Base-by-base conservation (phyloP, 2,888 invertebrate genomes). In the Bellardia bayeri region DNA sequence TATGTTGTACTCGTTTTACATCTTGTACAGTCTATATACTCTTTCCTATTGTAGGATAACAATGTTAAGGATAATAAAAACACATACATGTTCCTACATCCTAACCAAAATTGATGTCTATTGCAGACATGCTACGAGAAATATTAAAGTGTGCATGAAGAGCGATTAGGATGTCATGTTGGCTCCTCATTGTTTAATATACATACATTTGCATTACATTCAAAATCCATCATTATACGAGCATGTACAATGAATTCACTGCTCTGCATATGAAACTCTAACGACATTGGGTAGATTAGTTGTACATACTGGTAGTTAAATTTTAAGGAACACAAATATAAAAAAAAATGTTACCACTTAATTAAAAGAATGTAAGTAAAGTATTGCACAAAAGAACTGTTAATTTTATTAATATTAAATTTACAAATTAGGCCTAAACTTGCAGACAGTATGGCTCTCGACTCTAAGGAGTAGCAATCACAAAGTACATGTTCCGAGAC, bases 191-290 rank as follows among this genome's bases (percentile, higher is more conserved):
- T 37, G 49, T 37, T 6, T 37, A 16, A 63, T 63, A 75, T 37
- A 63, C 75, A 75, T 37, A 40, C 14, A 51, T 78, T 56, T 64
- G 23, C 64, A 64, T 64, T 54, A 51, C 4, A 51, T 14, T 40
- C 16, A 8, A 76, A 76, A 37, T 51, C 16, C 37, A 37, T 63
- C 37, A 64, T 13, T 40, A 56, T 45, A 23, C 23, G 23, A 23
- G 23, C 1, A 11, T 45, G 11, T 45, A 30, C 16, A 56, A 33
- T 16, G n/a, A 42, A 13, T 16, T 51, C 23, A 75, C 51, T 54
- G 30, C 51, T 54, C 23, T 11, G 8, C 9, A 23, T n/a, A 42
- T 11, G 23, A 64, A 14, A 33, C 9, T 51, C 11, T 16, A 64
- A 51, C 14, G 16, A 64, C 64, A 76, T 40, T 14, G 4, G 7